Evolutionary conservation across 2,797 vertebrate genomes (phyloP).

Genomic region (Spheniscus humboldti): DNA sequence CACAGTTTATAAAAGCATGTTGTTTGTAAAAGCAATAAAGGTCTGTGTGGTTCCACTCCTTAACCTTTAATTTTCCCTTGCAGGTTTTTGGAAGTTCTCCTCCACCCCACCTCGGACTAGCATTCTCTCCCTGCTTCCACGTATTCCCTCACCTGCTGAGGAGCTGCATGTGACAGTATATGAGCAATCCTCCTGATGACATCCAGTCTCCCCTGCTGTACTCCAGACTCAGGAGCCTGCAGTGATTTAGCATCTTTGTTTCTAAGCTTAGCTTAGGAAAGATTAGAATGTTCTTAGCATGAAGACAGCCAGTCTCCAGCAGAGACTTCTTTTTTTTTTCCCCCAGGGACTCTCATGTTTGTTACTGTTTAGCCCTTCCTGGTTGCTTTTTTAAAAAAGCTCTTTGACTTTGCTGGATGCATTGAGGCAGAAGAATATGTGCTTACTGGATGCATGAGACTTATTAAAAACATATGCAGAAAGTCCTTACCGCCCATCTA

Average conservation of each 20-base stretch:
- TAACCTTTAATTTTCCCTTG: not conserved
- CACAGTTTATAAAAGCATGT: not conserved
- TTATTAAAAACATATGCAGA: not conserved
- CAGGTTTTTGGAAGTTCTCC: not conserved
- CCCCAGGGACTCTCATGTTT: not conserved
- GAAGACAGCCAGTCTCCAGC: not conserved
- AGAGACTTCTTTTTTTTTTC: not conserved
- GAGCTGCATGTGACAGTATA: not conserved
- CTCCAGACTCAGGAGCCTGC: not conserved
- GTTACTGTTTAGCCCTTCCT: not conserved
- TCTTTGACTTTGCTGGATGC: not conserved
- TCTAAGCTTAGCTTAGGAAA: not conserved
- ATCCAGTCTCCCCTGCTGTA: not conserved
- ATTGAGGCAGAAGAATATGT: not conserved
- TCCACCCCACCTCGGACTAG: not conserved
- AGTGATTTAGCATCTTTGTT: slow-evolving; percentile 5
- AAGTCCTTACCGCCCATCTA: not conserved
- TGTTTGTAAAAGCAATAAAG: not conserved
- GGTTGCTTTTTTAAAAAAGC: not conserved
- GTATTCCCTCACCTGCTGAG: not conserved
- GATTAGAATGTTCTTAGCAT: not conserved
- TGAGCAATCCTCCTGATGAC: not conserved
- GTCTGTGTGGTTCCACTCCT: not conserved
- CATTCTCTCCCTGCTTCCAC: not conserved
- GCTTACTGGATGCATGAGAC: not conserved